A percentile compares a stretch with the other conserved stretches of the same genome.
Evolutionary conservation across 2,113 vertebrate genomes (phyloP).

Genomic region (Microtus richardsoni): DNA sequence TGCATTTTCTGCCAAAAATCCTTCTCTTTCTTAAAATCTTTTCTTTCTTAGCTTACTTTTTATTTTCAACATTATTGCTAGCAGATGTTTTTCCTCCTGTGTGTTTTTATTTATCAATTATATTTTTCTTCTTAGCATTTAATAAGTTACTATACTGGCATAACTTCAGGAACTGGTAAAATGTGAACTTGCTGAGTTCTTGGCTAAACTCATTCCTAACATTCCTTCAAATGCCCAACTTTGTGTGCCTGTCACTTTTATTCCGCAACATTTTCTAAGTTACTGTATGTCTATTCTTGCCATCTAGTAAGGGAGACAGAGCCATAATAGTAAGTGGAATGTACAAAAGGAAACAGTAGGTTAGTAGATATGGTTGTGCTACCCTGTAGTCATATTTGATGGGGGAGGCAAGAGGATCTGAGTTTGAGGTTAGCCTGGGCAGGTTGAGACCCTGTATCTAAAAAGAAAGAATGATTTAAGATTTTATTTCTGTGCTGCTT

Average conservation of each 20-base stretch:
- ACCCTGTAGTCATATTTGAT: background rate
- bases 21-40: background rate
- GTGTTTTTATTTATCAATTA: conserved; percentile 25
- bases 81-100: conserved; percentile 42
- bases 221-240: background rate
- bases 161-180: conserved; percentile 7
- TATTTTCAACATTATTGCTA: conserved; percentile 40
- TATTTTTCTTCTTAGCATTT: conserved; percentile 15
- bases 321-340: background rate
- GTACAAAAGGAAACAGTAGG: conserved; percentile 27
- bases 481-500: background rate
- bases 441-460: background rate
- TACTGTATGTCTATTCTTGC: background rate
- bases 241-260: background rate
- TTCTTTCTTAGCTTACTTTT: conserved; percentile 28
- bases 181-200: conserved; percentile 9
- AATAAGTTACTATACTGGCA: background rate
- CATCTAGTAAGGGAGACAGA: background rate
- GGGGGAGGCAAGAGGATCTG: background rate
- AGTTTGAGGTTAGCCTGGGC: background rate
- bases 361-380: background rate
- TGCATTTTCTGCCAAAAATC: conserved; percentile 41
- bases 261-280: background rate
- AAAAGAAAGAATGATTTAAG: background rate
- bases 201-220: background rate